Evolutionary conservation across 2,888 invertebrate genomes (phyloP).

Genomic region (Pecten maximus): DNA sequence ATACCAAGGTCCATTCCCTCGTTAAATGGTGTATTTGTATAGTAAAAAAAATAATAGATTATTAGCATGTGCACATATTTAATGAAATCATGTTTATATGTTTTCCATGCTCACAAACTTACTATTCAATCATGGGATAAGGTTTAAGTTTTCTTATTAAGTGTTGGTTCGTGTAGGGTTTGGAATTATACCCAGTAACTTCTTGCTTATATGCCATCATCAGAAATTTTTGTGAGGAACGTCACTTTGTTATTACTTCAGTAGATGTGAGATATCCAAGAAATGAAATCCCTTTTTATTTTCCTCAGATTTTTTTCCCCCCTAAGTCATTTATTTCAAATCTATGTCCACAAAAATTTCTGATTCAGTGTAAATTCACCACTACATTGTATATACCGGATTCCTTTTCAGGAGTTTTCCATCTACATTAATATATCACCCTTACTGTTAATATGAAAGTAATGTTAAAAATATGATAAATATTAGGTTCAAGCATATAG

Average conservation of each 20-base stretch:
- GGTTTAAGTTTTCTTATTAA: not conserved
- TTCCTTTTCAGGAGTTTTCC: not conserved
- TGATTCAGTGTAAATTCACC: not conserved
- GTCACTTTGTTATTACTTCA: not conserved
- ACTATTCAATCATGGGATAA: conserved; percentile 21
- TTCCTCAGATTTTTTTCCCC: not conserved
- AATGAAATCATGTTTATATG: not conserved
- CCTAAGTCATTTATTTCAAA: not conserved
- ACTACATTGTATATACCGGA: not conserved
- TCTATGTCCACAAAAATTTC: not conserved
- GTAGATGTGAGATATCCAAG: not conserved
- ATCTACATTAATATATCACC: too few species aligned
- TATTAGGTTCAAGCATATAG: too few species aligned
- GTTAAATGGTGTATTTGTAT: not conserved
- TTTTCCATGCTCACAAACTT: conserved; percentile 6
- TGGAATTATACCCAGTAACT: not conserved
- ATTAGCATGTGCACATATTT: conserved; percentile 24
- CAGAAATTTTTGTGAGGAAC: not conserved
- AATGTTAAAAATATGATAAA: too few species aligned
- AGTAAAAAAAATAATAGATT: not conserved
- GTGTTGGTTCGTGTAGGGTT: not conserved
- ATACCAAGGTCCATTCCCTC: conserved; percentile 15
- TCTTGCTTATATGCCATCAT: not conserved
- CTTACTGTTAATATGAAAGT: too few species aligned
- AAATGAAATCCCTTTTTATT: conserved; percentile 8